A percentile compares a stretch with the other conserved stretches of the same genome.
Evolutionary conservation across 2,888 invertebrate species (phyloP).

Genomic region (Piscicola geometra): DNA sequence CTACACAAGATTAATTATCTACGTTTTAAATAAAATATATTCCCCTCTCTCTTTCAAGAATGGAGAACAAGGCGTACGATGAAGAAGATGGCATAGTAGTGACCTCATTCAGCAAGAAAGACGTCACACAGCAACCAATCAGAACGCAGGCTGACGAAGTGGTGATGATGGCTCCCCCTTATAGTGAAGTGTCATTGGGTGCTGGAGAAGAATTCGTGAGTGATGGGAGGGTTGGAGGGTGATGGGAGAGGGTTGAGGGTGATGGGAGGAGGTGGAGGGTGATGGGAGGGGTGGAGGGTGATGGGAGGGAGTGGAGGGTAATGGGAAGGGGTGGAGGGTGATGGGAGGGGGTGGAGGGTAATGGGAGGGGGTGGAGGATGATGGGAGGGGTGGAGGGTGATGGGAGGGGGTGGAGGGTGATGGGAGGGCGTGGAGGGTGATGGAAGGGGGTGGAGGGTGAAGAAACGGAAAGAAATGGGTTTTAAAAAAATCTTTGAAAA

Average conservation of each 20-base stretch:
- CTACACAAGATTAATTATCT: too few species aligned
- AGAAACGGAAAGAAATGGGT: too few species aligned
- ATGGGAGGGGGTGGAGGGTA: conserved; percentile 10
- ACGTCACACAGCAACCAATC: not conserved
- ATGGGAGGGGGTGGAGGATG: not conserved
- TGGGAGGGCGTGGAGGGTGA: too few species aligned
- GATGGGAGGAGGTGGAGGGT: too few species aligned
- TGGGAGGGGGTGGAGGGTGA: too few species aligned
- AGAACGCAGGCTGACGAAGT: not conserved
- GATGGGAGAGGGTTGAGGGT: not conserved
- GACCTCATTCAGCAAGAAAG: not conserved
- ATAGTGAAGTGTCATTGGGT: too few species aligned
- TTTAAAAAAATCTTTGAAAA: too few species aligned
- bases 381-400: not conserved
- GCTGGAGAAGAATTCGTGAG: not conserved
- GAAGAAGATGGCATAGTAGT: not conserved
- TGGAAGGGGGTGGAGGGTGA: too few species aligned
- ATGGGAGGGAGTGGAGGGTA: not conserved
- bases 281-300: conserved; percentile 1
- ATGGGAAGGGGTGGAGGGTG: not conserved
- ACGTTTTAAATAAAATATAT: too few species aligned
- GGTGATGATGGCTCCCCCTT: too few species aligned
- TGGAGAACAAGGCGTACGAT: not conserved
- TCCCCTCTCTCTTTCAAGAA: too few species aligned
- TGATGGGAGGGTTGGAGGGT: not conserved